Base-by-base conservation (phyloP, 2,888 invertebrate species). In the Archips crataeganus region DNA sequence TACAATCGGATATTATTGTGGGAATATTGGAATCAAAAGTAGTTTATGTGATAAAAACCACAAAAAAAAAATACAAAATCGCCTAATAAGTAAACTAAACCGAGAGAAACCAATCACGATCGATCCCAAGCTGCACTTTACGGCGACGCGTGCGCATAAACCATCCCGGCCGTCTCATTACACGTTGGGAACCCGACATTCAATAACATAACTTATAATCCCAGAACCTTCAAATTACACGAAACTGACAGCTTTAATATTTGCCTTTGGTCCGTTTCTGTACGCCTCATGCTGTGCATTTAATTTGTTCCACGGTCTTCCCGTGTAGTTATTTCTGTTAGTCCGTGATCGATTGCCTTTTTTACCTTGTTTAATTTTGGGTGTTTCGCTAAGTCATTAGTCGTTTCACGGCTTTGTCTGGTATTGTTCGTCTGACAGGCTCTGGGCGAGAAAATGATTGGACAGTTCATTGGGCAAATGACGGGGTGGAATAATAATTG, bases 301-400 rank as follows among this genome's bases (percentile, higher is more conserved):
- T 65, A 65, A 65, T 65, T 65, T 65, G 65, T 65, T 65, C 65
- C 65, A 49, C 62, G 42, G 5, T 59, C 57, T 42, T 65, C 15
- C 32, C 51, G n/a, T 65, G 65, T 65, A 51, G 65, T 65, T 65
- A 65, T 65, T 65, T 65, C 65, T 36, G 49, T 64, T 49, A 45
- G 60, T 60, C 36, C 54, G 51, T 65, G 74, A 74, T 74, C 64
- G 74, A 74, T 74, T 57, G 63, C 36, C 42, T 69, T 74, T 74
- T 70, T 74, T 74, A 69, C 51, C 64, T 74, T 63, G 73, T 74
- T 74, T 70, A 74, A 74, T 74, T 74, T 64, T 60, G 64, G 59
- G 42, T 42, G 74, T 74, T 74, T 74, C 74, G 74, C 74, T 45
- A 70, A 64, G 74, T 74, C 74, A 74, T 74, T 74, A 74, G 74